Evolutionary conservation across 2,797 vertebrate genomes (phyloP).

Genomic region (Platalea minor): DNA sequence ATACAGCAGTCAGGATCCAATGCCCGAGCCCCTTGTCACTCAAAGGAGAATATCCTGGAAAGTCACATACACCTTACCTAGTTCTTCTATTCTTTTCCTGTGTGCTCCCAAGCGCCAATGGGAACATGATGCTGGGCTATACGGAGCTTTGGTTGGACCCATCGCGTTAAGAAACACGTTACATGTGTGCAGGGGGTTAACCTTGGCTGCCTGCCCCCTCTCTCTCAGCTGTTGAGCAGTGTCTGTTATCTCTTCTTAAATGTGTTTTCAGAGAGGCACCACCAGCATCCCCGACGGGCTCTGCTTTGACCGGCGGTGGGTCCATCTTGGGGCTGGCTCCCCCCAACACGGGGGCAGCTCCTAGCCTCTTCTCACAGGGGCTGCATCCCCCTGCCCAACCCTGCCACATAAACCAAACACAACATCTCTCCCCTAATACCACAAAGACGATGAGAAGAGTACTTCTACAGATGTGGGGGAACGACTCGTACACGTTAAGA

Average conservation of each 20-base stretch:
- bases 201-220: not conserved
- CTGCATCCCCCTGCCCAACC: not conserved
- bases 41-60: not conserved
- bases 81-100: too few species aligned
- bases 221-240: not conserved
- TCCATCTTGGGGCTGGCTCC: not conserved
- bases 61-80: not conserved
- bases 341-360: not conserved
- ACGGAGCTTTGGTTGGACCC: not conserved
- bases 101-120: not conserved
- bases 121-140: fast-evolving
- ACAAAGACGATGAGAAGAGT: not conserved
- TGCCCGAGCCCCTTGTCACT: not conserved
- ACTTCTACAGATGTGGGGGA: not conserved
- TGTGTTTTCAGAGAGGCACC: not conserved
- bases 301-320: not conserved
- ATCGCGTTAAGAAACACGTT: fast-evolving
- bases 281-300: not conserved
- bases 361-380: not conserved
- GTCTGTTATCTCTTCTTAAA: not conserved
- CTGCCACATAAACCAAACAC: not conserved
- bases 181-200: fast-evolving
- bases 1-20: not conserved
- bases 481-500: not conserved
- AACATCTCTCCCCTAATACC: not conserved